Conservation (phyloP, 2,888 invertebrate genomes). For the Brachynemurus nebulosus region DNA sequence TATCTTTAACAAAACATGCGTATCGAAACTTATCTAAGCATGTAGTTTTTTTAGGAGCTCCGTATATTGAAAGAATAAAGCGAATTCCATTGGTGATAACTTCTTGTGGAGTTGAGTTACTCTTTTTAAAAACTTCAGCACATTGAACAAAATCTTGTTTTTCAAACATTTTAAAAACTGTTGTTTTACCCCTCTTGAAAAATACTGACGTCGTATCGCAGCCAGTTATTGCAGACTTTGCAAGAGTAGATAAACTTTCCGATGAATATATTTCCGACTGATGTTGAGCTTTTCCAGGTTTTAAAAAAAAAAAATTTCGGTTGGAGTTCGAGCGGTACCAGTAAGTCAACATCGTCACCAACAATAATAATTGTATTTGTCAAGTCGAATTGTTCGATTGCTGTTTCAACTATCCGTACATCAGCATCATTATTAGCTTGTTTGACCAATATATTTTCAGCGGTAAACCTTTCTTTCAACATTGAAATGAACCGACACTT, state of each 20-base stretch:
- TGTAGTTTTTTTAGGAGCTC: slow-evolving; percentile 15
- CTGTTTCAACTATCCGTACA: slow-evolving; percentile 21
- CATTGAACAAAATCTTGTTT: slow-evolving; percentile 13
- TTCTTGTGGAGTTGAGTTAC: too few species aligned
- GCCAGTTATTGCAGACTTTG: too few species aligned
- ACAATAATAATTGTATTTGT: slow-evolving; percentile 20
- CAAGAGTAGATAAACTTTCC: slow-evolving; percentile 8
- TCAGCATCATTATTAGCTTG: slow-evolving; percentile 22
- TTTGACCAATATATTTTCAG: slow-evolving; percentile 21
- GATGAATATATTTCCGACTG: slow-evolving; percentile 3
- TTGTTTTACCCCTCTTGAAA: too few species aligned
- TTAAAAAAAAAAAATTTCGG: neutral
- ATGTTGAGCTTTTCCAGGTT: slow-evolving; percentile 4
- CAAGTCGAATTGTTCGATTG: slow-evolving; percentile 15
- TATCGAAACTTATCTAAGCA: slow-evolving; percentile 17
- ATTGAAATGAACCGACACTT: slow-evolving; percentile 24
- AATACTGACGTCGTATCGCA: slow-evolving; percentile 17
- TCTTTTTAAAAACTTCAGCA: slow-evolving; percentile 12
- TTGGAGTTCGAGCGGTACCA: slow-evolving; percentile 11
- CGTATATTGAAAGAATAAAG: slow-evolving; percentile 16
- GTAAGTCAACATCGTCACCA: slow-evolving; percentile 22
- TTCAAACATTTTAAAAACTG: too few species aligned
- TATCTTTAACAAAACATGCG: slow-evolving; percentile 18
- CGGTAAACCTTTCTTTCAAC: slow-evolving; percentile 18
- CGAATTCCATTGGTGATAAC: too few species aligned